These are phyloP conservation scores for Nothura maculosa DNA, from an alignment of 2,797 vertebrate genomes.

Conservation along the genomic window DNA sequence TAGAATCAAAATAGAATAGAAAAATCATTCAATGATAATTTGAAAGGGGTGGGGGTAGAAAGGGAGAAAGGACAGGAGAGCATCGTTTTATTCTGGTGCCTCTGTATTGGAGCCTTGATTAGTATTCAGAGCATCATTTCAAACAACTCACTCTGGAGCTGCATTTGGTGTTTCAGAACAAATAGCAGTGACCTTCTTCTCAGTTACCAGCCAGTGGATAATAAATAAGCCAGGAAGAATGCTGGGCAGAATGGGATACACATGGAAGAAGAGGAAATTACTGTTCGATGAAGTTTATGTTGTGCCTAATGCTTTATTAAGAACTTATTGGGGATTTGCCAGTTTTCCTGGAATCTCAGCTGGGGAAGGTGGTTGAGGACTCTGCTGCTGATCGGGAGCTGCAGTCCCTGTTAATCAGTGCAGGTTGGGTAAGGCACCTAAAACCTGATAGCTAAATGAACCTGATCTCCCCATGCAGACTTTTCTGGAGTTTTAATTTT, in stretches of 20 bases:
- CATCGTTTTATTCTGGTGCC: background rate
- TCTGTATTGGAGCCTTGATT: background rate
- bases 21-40: background rate
- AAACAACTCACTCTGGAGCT: background rate
- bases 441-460: background rate
- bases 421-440: background rate
- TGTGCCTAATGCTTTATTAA: background rate
- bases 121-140: background rate
- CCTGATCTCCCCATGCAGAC: background rate
- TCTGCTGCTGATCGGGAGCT: background rate
- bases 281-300: background rate
- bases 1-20: background rate
- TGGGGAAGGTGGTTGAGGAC: background rate
- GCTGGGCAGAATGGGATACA: background rate
- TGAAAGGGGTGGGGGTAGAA: background rate
- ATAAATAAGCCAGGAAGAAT: constrained; percentile 5
- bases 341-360: background rate
- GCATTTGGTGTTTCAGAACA: background rate
- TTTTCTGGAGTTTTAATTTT: background rate
- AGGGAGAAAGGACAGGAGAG: background rate
- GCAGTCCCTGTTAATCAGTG: background rate
- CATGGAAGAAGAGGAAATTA: background rate
- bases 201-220: background rate
- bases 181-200: background rate
- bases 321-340: background rate